Conservation (phyloP, 1,140 invertebrate genomes). For the Diploscapter pachys region DNA sequence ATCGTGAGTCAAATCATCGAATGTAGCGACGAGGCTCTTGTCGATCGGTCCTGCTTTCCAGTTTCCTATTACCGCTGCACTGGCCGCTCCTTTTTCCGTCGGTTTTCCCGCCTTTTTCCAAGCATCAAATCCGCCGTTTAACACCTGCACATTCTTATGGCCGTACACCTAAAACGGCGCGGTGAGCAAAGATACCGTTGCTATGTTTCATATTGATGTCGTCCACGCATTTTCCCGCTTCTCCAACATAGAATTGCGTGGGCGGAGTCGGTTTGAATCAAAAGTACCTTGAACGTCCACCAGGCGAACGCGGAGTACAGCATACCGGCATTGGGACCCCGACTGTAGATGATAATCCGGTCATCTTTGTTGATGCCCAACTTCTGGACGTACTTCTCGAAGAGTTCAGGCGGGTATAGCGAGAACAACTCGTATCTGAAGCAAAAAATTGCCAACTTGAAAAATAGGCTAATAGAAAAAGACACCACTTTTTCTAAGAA, state of each 20-base stretch:
- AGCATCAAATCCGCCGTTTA: constrained; percentile 25
- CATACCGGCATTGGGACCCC: constrained; percentile 50
- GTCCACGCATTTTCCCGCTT: too few relatives aligned
- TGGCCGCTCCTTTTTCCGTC: background rate
- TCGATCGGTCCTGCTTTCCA: constrained; percentile 10
- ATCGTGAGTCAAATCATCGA: constrained; percentile 22
- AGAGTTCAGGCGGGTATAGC: constrained; percentile 47
- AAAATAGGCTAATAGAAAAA: too few relatives aligned
- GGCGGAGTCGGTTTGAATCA: too few relatives aligned
- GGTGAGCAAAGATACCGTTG: too few relatives aligned
- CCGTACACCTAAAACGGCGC: too few relatives aligned
- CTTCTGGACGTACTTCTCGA: constrained; percentile 47
- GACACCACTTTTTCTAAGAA: too few relatives aligned
- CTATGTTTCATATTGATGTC: too few relatives aligned
- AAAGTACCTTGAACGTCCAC: constrained; percentile 25
- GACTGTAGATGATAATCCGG: constrained; percentile 49
- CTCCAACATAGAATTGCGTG: too few relatives aligned
- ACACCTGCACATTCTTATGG: constrained; percentile 13
- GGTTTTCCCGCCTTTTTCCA: constrained; percentile 25
- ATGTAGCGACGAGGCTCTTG: constrained; percentile 7
- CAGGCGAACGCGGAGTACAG: constrained; percentile 43
- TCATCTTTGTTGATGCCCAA: constrained; percentile 47
- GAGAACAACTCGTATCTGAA: constrained; percentile 38
- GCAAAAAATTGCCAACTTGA: background rate
- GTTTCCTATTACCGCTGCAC: too few relatives aligned